Percentiles rank a stretch among this genome's conserved stretches.
phyloP scores from a whole-genome alignment of 2,113 vertebrate species.

The Sapajus apella region DNA sequence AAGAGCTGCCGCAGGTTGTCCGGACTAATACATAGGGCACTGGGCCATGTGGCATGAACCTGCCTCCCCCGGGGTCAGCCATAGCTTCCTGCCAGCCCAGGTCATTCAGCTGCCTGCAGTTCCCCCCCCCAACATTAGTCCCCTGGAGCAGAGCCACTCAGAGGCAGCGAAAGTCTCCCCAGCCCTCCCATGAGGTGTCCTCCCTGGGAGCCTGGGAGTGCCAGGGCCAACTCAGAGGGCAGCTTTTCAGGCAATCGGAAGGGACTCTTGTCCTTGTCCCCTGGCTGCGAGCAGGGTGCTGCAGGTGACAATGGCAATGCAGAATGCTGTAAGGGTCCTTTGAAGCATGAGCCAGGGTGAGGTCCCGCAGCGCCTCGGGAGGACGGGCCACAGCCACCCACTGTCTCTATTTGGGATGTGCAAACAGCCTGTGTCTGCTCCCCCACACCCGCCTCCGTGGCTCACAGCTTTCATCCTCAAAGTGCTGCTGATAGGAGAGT shows the following conservation, averaged over 20 bases:
- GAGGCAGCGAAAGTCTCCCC: too few species aligned
- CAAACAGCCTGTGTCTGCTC: not conserved
- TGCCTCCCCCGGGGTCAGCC: not conserved
- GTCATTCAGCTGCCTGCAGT: not conserved
- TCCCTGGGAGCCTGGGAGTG: not conserved
- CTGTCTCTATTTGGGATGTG: not conserved
- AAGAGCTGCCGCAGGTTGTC: rapidly evolving
- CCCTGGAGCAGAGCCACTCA: not conserved
- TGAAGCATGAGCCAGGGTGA: rapidly evolving
- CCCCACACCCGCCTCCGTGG: not conserved
- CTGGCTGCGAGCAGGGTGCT: too few species aligned
- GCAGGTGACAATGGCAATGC: rapidly evolving
- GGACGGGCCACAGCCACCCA: rapidly evolving
- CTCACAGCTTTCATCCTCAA: conserved; percentile 76
- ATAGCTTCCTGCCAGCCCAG: rapidly evolving
- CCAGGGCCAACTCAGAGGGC: not conserved
- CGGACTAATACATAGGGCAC: not conserved
- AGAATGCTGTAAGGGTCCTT: rapidly evolving
- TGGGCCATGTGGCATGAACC: rapidly evolving
- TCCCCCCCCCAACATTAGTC: not conserved
- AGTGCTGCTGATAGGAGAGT: conserved; percentile 76
- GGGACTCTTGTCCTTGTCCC: not conserved
- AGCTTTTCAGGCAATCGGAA: not conserved
- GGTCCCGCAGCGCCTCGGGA: not conserved
- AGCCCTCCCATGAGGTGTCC: rapidly evolving